phyloP scores from a whole-genome alignment of 2,797 vertebrate genomes.

The Echeneis naucrates region DNA sequence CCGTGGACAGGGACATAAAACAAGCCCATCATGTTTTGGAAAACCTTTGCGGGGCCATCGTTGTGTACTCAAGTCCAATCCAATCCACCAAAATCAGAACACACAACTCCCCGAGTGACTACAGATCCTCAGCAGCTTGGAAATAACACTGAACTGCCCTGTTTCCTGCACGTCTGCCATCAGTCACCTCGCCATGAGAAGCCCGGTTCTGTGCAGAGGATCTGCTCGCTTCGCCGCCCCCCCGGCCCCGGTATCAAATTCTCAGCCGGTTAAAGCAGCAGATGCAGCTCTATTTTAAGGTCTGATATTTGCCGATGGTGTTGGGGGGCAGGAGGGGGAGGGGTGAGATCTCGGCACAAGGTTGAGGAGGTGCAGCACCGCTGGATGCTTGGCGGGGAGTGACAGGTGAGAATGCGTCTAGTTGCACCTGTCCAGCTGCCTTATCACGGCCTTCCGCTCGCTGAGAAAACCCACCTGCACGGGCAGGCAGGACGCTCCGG shows the following conservation, averaged over 20 bases:
- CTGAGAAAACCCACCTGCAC: too few species aligned
- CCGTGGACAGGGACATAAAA: slow-evolving; percentile 19
- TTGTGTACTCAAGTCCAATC: slow-evolving; percentile 33
- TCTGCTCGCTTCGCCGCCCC: slow-evolving; percentile 1
- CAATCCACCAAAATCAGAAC: slow-evolving; percentile 44
- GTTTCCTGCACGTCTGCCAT: slow-evolving; percentile 11
- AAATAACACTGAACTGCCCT: slow-evolving; percentile 5
- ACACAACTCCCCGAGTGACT: slow-evolving; percentile 18
- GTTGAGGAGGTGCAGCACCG: slow-evolving; percentile 7
- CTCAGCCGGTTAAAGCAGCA: slow-evolving; percentile 42
- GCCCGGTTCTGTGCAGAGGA: neutral
- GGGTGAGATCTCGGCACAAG: slow-evolving; percentile 34
- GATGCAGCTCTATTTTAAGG: slow-evolving; percentile 62
- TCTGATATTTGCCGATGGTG: slow-evolving; percentile 53
- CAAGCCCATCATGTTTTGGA: slow-evolving; percentile 43
- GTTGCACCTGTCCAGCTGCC: slow-evolving; percentile 43
- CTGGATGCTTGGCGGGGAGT: slow-evolving; percentile 9
- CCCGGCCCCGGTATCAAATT: slow-evolving; percentile 46
- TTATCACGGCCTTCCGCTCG: slow-evolving; percentile 52
- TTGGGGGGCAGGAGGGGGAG: too few species aligned
- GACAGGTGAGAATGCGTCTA: slow-evolving; percentile 43
- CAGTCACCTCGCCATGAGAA: slow-evolving; percentile 39
- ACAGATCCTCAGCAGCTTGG: slow-evolving; percentile 3
- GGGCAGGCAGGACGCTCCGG: slow-evolving; percentile 29
- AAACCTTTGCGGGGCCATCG: slow-evolving; percentile 12